These are phyloP conservation scores for Philopedon plagiatum DNA, from an alignment of 2,888 invertebrate species.

Conservation along the genomic window DNA sequence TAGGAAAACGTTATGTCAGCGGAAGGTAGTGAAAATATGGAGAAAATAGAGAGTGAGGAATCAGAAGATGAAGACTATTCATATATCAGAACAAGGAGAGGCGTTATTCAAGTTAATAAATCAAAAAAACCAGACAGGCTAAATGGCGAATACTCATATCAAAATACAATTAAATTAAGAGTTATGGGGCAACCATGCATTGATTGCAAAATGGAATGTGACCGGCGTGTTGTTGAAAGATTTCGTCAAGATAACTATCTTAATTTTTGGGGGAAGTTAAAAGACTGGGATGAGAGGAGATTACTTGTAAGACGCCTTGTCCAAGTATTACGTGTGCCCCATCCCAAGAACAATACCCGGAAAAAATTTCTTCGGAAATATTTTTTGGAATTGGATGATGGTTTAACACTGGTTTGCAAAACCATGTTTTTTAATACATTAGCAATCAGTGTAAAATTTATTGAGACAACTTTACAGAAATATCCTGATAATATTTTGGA, in stretches of 20 bases:
- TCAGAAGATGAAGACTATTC: slow-evolving; percentile 40
- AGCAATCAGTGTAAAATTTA: slow-evolving; percentile 45
- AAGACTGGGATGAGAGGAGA: slow-evolving; percentile 42
- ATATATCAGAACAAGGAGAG: slow-evolving; percentile 37
- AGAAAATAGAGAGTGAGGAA: slow-evolving; percentile 39
- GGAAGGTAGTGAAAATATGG: slow-evolving; percentile 23
- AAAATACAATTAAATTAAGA: slow-evolving; percentile 42
- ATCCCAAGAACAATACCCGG: slow-evolving; percentile 36
- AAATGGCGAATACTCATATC: slow-evolving; percentile 45
- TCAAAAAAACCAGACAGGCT: slow-evolving; percentile 36
- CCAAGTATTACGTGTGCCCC: slow-evolving; percentile 33
- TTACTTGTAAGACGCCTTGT: slow-evolving; percentile 32
- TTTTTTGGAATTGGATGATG: slow-evolving; percentile 43
- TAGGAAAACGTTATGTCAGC: neutral
- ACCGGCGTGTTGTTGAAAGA: slow-evolving; percentile 40
- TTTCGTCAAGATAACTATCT: slow-evolving; percentile 45
- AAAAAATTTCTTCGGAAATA: slow-evolving; percentile 47
- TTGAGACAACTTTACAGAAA: slow-evolving; percentile 44
- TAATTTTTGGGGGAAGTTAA: slow-evolving; percentile 44
- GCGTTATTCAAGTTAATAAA: slow-evolving; percentile 32
- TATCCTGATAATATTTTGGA: slow-evolving; percentile 42
- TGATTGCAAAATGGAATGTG: slow-evolving; percentile 45
- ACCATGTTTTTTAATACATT: slow-evolving; percentile 48
- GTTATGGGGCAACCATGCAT: slow-evolving; percentile 43
- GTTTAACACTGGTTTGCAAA: slow-evolving; percentile 39